These are phyloP conservation scores for Taeniopygia guttata DNA, from an alignment of 2,797 vertebrate species.

Conservation along the genomic window DNA sequence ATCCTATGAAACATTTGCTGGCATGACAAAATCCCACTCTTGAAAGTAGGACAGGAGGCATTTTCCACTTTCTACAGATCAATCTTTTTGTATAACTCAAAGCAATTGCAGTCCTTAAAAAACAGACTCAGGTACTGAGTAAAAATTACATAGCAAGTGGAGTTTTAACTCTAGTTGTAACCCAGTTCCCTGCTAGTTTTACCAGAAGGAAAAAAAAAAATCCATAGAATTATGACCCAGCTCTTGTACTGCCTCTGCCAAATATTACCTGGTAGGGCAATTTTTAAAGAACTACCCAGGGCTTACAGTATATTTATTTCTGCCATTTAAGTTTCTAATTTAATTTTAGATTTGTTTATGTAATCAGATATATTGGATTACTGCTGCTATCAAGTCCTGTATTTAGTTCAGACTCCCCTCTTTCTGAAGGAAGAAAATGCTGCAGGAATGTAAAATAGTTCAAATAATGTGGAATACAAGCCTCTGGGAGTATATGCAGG, in stretches of 20 bases:
- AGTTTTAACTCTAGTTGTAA: slow-evolving; percentile 4
- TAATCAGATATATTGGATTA: not conserved
- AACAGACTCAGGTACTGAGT: slow-evolving; percentile 10
- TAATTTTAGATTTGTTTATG: slow-evolving; percentile 21
- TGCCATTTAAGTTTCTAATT: slow-evolving; percentile 4
- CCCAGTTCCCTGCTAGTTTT: not conserved
- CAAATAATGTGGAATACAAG: not conserved
- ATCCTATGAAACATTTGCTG: slow-evolving; percentile 24
- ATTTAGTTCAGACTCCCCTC: not conserved
- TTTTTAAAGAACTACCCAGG: not conserved
- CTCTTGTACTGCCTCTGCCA: not conserved
- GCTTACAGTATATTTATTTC: not conserved
- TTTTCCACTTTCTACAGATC: slow-evolving; percentile 47
- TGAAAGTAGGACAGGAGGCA: slow-evolving; percentile 26
- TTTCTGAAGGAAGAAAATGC: not conserved
- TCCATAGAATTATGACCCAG: not conserved
- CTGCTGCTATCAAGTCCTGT: not conserved
- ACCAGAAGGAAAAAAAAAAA: not conserved
- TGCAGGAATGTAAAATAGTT: not conserved
- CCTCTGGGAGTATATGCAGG: not conserved
- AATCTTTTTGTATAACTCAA: slow-evolving; percentile 43
- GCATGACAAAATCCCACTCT: slow-evolving; percentile 14
- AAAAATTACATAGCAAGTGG: slow-evolving; percentile 56
- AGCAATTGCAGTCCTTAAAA: slow-evolving; percentile 26
- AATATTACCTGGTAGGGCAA: not conserved